Base-by-base conservation (phyloP, 35 echinoderm and acorn worm species). In the Eucidaris tribuloides region DNA sequence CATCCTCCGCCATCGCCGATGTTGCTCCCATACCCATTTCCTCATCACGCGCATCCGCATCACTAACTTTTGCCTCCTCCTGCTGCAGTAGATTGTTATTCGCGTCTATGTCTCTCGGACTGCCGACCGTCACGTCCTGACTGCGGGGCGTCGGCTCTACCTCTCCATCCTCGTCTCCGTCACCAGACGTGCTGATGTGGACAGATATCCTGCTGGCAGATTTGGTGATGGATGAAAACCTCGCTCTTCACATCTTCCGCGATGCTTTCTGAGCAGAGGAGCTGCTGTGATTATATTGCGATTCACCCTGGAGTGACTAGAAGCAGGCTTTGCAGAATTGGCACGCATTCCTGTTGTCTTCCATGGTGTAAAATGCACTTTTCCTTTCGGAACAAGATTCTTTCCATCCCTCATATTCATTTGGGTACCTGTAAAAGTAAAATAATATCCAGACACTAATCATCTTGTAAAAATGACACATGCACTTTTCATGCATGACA, bases 71-170 rank as follows among this genome's bases (percentile, higher is more conserved):
- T 6, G 29, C 22, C 1, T 5, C 13, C 2, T 64, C 61, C 22
- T 6, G 30, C 27, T 32, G 22, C 28, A 32, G 28, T 6, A n/a
- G 25, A 17, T 11, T 64, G 22, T 34, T 0, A 28, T 40, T 74
- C 37, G 15, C 68, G 38, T 36, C 41, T 25, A 22, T 40, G 9
- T 41, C 68, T 40, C 38, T 38, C 7, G 68, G 29, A 40, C 68
- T 74, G 25, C 68, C 68, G 3, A 74, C 68, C 14, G 41, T 44
- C 68, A 74, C 68, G 1, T 74, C 68, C 68, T 74, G 68, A 74
- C 68, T 74, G 68, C 68, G 68, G 24, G 68, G 68, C 9, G 68
- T 74, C 0, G 61, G 28, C 29, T 64, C 61, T 14, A 40, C 35
- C 19, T 74, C 68, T 17, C 9, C 68, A 41, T 44, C 37, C 14